Percentiles rank a stretch among this genome's conserved stretches.
Evolutionary conservation across 2,113 vertebrate species (phyloP).

Genomic region (Mugil cephalus): DNA sequence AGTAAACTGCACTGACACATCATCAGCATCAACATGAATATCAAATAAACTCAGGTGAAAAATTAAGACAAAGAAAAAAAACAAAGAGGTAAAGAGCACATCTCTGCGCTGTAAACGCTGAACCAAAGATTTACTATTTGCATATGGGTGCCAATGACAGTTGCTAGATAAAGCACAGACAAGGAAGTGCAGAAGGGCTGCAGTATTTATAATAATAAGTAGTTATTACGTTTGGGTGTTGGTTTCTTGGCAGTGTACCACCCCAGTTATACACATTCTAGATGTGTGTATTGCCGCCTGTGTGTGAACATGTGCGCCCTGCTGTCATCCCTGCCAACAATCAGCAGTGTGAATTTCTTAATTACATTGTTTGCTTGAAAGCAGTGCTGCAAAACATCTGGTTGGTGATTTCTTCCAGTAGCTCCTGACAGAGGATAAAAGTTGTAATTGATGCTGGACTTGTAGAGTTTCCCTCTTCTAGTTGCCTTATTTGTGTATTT

Average conservation of each 20-base stretch:
- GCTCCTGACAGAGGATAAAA: too few species aligned
- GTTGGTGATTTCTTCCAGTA: too few species aligned
- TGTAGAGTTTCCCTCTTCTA: too few species aligned
- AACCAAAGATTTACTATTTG: background rate
- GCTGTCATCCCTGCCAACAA: background rate
- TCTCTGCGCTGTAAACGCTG: background rate
- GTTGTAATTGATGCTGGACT: too few species aligned
- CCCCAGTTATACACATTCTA: conserved; percentile 47
- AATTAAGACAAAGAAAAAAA: conserved; percentile 14
- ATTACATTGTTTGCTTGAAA: conserved; percentile 25
- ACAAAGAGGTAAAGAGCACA: background rate
- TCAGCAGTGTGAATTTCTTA: background rate
- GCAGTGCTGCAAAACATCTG: background rate
- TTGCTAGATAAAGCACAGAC: conserved; percentile 37
- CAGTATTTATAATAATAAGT: conserved; percentile 39
- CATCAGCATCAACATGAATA: background rate
- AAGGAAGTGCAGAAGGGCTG: conserved; percentile 29
- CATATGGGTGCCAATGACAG: background rate
- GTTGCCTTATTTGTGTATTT: too few species aligned
- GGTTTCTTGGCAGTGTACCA: conserved; percentile 35
- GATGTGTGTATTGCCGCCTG: conserved; percentile 21
- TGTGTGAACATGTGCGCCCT: conserved; percentile 17
- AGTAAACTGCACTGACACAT: conserved; percentile 15
- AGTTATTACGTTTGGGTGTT: conserved; percentile 45
- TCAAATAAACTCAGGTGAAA: background rate